Conservation (phyloP, 2,888 invertebrate species). For the Andrena praecox region DNA sequence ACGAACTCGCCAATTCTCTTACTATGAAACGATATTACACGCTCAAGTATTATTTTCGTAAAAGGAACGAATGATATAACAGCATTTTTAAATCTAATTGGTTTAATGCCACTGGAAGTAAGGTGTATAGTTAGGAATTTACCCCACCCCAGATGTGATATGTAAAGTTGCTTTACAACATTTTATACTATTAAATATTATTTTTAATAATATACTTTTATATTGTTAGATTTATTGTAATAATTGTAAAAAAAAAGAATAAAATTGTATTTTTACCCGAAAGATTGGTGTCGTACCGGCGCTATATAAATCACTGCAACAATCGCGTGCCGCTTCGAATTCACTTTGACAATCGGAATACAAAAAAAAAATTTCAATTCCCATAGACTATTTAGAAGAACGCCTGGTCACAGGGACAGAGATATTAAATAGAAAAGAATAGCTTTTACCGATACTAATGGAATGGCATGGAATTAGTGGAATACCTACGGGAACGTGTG, state of each 20-base stretch:
- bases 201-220: slow-evolving; percentile 79
- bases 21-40: neutral
- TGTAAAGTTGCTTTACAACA: slow-evolving; percentile 84
- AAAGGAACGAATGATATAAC: neutral
- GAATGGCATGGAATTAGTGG: neutral
- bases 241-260: slow-evolving; percentile 77
- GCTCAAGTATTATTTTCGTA: neutral
- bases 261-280: slow-evolving; percentile 71
- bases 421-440: neutral
- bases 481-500: slow-evolving; percentile 32
- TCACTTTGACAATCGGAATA: neutral
- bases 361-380: neutral
- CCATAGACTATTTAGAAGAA: neutral
- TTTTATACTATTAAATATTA: slow-evolving; percentile 81
- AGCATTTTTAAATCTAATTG: slow-evolving; percentile 54
- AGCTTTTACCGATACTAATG: neutral
- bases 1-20: slow-evolving; percentile 4
- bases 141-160: slow-evolving; percentile 84
- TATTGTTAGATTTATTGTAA: slow-evolving; percentile 79
- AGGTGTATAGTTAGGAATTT: slow-evolving; percentile 70
- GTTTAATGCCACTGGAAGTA: slow-evolving; percentile 49
- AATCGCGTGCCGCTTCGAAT: neutral
- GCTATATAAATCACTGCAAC: neutral
- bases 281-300: neutral
- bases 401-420: neutral